Base-by-base conservation (phyloP, 2,113 vertebrate genomes). In the Passerina amoena region DNA sequence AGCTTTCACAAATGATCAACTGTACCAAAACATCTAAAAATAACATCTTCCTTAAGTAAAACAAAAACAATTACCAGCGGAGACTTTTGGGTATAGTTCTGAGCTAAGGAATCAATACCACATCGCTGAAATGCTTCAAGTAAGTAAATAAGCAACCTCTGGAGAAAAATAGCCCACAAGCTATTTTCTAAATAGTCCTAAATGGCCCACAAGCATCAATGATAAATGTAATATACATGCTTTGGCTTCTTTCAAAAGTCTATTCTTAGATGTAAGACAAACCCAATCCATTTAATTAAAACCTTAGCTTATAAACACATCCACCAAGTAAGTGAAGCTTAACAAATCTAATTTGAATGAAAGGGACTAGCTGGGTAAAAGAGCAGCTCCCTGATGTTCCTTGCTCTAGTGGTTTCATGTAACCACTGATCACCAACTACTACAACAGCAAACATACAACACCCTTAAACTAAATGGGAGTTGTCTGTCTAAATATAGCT, bases 401-500 rank as follows among this genome's bases (percentile, higher is more conserved):
- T 96, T 95, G 94, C 89, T 94, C 86, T 82, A 82, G 92, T 89
- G 92, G 83, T 97, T 97, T 97, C 97, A 91, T 83, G 90, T 90
- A 97, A 97, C 92, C 97, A 94, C 82, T 81, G 80, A 97, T 98
- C 98, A 97, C 78, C 85, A 88, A 95, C 96, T 94, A 98, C 97
- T 86, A 97, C 94, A 97, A 97, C 64, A 96, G 92, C 95, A 97
- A 96, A 93, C 91, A 95, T 47, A 82, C 85, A 97, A 92, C 91
- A 92, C 91, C 89, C 94, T 96, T 90, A 96, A 95, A 96, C 97
- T 89, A 85, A 97, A 96, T 75, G 84, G 93, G 92, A 96, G 96
- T 88, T 96, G 91, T 85, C 94, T 82, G 82, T 97, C 98, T 98
- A 98, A 98, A 98, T 98, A 98, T 98, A 98, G 96, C 83, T 86